These are phyloP conservation scores for Sylvilagus bachmani DNA, from an alignment of 2,113 vertebrate genomes.

Conservation along the genomic window DNA sequence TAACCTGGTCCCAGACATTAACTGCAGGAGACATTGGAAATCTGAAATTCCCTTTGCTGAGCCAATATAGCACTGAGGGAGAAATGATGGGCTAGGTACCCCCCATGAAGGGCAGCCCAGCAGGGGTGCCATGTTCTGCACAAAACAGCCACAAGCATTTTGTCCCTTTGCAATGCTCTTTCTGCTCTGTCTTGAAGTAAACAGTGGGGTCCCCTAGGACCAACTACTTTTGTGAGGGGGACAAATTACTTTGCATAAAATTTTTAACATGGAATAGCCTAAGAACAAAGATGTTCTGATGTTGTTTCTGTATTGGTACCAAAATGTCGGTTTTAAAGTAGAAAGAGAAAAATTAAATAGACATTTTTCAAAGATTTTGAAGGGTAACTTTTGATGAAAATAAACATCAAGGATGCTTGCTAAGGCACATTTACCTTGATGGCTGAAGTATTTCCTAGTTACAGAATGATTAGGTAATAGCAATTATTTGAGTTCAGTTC, in stretches of 20 bases:
- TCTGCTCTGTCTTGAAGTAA: constrained; percentile 76
- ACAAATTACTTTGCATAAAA: constrained; percentile 69
- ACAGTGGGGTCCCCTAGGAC: constrained; percentile 73
- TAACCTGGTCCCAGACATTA: constrained; percentile 76
- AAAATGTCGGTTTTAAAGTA: constrained; percentile 41
- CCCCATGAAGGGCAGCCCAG: constrained; percentile 32
- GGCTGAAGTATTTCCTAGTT: not conserved
- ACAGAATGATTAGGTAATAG: not conserved
- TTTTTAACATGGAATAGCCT: constrained; percentile 62
- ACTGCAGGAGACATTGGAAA: constrained; percentile 75
- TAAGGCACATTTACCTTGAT: not conserved
- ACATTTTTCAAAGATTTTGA: not conserved
- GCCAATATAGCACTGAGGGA: constrained; percentile 72
- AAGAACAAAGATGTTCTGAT: constrained; percentile 75
- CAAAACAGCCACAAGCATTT: constrained; percentile 52
- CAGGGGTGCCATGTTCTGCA: constrained; percentile 66
- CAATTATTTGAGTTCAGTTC: not conserved
- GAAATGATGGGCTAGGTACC: constrained; percentile 73
- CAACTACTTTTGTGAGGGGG: constrained; percentile 67
- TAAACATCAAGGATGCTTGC: not conserved
- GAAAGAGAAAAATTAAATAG: not conserved
- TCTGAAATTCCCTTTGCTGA: constrained; percentile 71
- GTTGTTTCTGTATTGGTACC: not conserved
- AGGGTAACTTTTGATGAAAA: not conserved
- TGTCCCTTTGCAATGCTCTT: constrained; percentile 60